Evolutionary conservation across 2,113 vertebrate species (phyloP).

Genomic region (Romanogobio albipinnatus): DNA sequence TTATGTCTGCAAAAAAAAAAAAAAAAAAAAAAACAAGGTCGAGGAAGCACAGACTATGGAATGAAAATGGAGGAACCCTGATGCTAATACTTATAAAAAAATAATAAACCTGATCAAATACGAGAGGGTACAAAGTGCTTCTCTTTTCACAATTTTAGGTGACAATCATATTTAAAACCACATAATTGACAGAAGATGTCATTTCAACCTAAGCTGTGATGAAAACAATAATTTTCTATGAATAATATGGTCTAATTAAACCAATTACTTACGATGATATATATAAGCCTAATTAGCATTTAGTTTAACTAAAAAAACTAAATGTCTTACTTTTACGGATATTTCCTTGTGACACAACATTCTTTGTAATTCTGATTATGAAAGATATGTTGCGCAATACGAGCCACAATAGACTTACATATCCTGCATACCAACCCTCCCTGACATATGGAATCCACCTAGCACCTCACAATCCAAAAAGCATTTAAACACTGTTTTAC

Average conservation of each 20-base stretch:
- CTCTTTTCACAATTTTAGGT: neutral
- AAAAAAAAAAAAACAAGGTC: neutral
- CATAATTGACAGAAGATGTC: neutral
- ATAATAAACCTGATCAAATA: neutral
- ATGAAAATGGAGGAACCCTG: neutral
- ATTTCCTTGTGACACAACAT: slow-evolving; percentile 19
- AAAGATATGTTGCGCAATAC: slow-evolving; percentile 54
- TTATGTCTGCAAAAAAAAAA: neutral
- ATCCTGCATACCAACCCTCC: slow-evolving; percentile 67
- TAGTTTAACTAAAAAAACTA: neutral
- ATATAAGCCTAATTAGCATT: neutral
- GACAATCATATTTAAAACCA: neutral
- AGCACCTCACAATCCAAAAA: slow-evolving; percentile 50
- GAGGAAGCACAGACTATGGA: neutral
- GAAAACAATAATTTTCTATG: neutral
- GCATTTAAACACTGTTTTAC: slow-evolving; percentile 41
- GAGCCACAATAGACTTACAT: slow-evolving; percentile 51
- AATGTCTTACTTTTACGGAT: neutral
- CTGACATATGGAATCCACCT: slow-evolving; percentile 40
- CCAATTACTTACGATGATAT: neutral
- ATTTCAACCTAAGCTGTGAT: neutral
- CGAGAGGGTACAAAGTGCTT: neutral
- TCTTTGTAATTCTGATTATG: slow-evolving; percentile 43
- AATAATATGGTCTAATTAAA: neutral
- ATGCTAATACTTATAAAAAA: neutral